phyloP scores from a whole-genome alignment of 2,888 invertebrate genomes.

The Cephonodes hylas region DNA sequence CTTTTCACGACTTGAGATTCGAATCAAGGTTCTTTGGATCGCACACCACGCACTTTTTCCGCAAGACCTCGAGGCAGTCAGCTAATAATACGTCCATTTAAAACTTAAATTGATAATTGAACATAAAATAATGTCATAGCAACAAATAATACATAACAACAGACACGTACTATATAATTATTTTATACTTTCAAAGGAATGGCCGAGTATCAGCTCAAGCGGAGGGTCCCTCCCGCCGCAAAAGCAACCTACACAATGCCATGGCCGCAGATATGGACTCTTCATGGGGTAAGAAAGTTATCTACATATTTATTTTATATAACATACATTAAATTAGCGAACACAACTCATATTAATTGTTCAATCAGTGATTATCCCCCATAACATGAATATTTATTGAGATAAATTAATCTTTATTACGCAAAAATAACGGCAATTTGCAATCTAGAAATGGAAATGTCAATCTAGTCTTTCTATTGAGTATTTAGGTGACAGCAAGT shows the following conservation, averaged over 20 bases:
- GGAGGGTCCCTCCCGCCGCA: conserved; percentile 85
- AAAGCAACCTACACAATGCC: conserved; percentile 86
- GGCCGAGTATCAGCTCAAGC: conserved; percentile 79
- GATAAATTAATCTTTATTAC: neutral
- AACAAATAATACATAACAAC: neutral
- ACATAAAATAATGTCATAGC: neutral
- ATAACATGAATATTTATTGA: too few species aligned
- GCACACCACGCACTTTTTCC: too few species aligned
- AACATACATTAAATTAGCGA: too few species aligned
- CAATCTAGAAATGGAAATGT: neutral
- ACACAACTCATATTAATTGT: too few species aligned
- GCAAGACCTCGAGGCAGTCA: too few species aligned
- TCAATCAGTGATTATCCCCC: too few species aligned
- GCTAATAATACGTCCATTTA: too few species aligned
- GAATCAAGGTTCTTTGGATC: too few species aligned
- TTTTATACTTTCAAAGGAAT: conserved; percentile 51
- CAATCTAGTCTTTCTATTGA: neutral
- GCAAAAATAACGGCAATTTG: neutral
- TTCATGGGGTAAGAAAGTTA: conserved; percentile 64
- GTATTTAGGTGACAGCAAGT: neutral
- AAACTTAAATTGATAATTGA: too few species aligned
- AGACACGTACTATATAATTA: neutral
- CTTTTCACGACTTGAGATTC: too few species aligned
- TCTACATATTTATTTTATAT: neutral
- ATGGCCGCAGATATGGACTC: conserved; percentile 73